Conservation (phyloP, 2,797 vertebrate species). For the Cyclopterus lumpus region DNA sequence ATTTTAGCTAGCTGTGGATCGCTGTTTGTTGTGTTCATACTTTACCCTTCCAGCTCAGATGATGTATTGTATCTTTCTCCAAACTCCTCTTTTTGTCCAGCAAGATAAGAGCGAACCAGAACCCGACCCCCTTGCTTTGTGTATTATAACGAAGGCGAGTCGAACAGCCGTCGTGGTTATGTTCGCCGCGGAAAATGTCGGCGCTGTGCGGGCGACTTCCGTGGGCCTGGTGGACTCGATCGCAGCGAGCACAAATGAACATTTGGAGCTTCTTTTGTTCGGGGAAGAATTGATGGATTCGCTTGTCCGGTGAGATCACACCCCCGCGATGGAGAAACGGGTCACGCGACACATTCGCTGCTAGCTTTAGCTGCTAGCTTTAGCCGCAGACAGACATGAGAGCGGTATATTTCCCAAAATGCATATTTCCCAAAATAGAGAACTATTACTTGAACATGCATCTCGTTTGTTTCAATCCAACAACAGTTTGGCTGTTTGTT, state of each 20-base stretch:
- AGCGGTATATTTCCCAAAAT: background rate
- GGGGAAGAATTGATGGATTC: constrained; percentile 61
- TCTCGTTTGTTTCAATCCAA: background rate
- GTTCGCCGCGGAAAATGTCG: constrained; percentile 52
- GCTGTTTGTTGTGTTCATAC: constrained; percentile 37
- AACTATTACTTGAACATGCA: background rate
- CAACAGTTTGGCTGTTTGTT: too few species aligned
- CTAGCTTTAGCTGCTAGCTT: too few species aligned
- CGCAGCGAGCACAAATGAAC: constrained; percentile 52
- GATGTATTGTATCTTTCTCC: too few species aligned
- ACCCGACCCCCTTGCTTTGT: constrained; percentile 21
- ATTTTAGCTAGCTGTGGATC: constrained; percentile 1
- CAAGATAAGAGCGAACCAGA: constrained; percentile 18
- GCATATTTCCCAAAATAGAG: background rate
- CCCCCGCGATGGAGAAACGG: constrained; percentile 34
- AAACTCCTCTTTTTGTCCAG: background rate
- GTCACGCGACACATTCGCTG: too few species aligned
- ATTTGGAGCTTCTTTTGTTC: constrained; percentile 50
- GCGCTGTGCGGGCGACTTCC: constrained; percentile 33
- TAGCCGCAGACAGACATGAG: background rate
- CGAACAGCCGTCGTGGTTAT: constrained; percentile 53
- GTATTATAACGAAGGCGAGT: constrained; percentile 32
- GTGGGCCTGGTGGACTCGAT: constrained; percentile 36
- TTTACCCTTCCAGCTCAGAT: constrained; percentile 27
- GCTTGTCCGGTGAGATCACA: constrained; percentile 50